Conservation (phyloP, 2,888 invertebrate genomes). For the Dioctria linearis region DNA sequence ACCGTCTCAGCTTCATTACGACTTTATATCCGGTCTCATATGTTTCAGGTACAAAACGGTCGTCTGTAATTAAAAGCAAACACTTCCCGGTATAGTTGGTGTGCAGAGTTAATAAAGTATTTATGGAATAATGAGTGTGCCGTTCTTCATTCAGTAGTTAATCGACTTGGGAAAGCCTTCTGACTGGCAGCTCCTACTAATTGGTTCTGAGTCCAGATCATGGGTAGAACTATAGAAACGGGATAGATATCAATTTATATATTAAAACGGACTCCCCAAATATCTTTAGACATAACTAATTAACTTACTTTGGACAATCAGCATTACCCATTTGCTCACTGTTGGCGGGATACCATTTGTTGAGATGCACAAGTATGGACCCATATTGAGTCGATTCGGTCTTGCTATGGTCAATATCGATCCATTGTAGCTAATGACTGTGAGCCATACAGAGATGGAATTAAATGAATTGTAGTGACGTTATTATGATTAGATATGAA, state of each 20-base stretch:
- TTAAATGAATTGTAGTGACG: slow-evolving; percentile 14
- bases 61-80: slow-evolving; percentile 64
- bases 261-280: not conserved
- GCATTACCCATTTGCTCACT: slow-evolving; percentile 84
- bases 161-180: slow-evolving; percentile 82
- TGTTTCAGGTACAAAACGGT: slow-evolving; percentile 72
- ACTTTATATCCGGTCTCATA: too few relatives aligned
- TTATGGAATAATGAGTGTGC: slow-evolving; percentile 75
- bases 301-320: slow-evolving; percentile 87
- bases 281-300: slow-evolving; percentile 31
- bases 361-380: slow-evolving; percentile 86
- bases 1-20: slow-evolving; percentile 83
- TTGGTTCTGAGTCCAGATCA: slow-evolving; percentile 82
- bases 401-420: too few relatives aligned
- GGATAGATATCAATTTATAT: too few relatives aligned
- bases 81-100: too few relatives aligned
- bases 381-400: slow-evolving; percentile 84
- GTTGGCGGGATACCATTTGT: slow-evolving; percentile 87
- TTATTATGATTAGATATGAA: slow-evolving; percentile 38
- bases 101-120: slow-evolving; percentile 43
- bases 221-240: slow-evolving; percentile 73
- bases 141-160: too few relatives aligned
- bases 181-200: slow-evolving; percentile 79
- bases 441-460: slow-evolving; percentile 9
- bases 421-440: too few relatives aligned